phyloP scores from a whole-genome alignment of 2,113 vertebrate genomes.

The Alosa alosa region DNA sequence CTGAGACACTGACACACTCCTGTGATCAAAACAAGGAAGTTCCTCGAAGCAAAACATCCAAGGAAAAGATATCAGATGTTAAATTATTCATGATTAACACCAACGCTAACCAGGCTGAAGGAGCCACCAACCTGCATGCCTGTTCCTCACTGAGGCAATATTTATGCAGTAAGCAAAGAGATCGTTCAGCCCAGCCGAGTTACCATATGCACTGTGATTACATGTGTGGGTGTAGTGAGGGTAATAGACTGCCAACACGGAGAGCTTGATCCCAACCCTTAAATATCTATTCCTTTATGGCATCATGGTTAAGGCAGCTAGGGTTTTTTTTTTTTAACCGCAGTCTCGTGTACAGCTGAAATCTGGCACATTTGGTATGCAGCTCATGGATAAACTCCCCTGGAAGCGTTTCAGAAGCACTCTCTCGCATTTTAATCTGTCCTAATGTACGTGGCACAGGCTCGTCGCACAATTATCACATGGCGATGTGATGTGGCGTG shows the following conservation, averaged over 20 bases:
- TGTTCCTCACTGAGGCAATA: neutral
- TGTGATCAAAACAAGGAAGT: neutral
- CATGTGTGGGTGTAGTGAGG: neutral
- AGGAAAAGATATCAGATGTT: neutral
- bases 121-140: neutral
- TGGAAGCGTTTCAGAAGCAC: neutral
- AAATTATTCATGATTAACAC: neutral
- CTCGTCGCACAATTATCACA: neutral
- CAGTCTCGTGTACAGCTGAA: neutral
- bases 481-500: neutral
- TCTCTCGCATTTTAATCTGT: neutral
- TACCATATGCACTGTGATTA: neutral
- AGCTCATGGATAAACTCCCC: neutral
- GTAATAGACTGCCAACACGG: neutral
- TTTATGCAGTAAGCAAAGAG: neutral
- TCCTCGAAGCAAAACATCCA: neutral
- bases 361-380: conserved; percentile 2
- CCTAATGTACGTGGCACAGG: neutral
- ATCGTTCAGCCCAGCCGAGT: neutral
- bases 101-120: neutral
- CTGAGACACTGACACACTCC: neutral
- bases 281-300: neutral
- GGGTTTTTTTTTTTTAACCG: neutral
- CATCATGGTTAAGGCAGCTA: neutral
- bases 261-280: neutral